A percentile compares a stretch with the other conserved stretches of the same genome.
phyloP scores from a whole-genome alignment of 2,888 invertebrate species.

The Eledone cirrhosa region DNA sequence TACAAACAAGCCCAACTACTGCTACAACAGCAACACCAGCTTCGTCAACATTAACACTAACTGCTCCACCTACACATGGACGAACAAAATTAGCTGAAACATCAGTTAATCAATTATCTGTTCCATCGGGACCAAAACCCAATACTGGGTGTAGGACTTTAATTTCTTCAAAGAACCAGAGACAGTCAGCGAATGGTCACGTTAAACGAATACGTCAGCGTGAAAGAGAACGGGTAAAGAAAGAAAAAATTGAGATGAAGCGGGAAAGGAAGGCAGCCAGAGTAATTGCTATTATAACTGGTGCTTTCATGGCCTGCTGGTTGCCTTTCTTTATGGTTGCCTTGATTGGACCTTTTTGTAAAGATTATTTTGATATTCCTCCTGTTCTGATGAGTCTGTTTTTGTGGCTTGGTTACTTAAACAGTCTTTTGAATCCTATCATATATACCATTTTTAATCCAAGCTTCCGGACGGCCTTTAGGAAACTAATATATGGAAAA shows the following conservation, averaged over 20 bases:
- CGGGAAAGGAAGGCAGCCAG: slow-evolving; percentile 66
- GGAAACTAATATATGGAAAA: slow-evolving; percentile 75
- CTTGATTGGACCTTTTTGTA: slow-evolving; percentile 83
- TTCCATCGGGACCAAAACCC: not conserved
- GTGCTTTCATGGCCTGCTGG: slow-evolving; percentile 92
- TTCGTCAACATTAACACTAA: not conserved
- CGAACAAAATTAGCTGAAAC: not conserved
- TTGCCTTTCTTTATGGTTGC: slow-evolving; percentile 94
- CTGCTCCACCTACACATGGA: too few species aligned
- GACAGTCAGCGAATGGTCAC: slow-evolving; percentile 17
- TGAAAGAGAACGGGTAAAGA: slow-evolving; percentile 28
- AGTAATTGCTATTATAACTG: slow-evolving; percentile 77
- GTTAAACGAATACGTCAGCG: not conserved
- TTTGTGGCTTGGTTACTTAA: slow-evolving; percentile 90
- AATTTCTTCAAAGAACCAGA: not conserved
- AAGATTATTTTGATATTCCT: slow-evolving; percentile 59
- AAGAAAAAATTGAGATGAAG: slow-evolving; percentile 65
- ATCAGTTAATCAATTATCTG: not conserved
- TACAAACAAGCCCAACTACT: not conserved
- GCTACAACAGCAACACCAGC: not conserved
- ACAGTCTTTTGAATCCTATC: slow-evolving; percentile 90
- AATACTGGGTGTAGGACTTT: not conserved
- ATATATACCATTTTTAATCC: slow-evolving; percentile 95
- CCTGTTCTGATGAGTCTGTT: slow-evolving; percentile 63
- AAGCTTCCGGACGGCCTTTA: slow-evolving; percentile 89